Percentiles rank a stretch among this genome's conserved stretches.
Conservation (phyloP, 2,888 invertebrate species). For the Phrixothrix hirtus region DNA sequence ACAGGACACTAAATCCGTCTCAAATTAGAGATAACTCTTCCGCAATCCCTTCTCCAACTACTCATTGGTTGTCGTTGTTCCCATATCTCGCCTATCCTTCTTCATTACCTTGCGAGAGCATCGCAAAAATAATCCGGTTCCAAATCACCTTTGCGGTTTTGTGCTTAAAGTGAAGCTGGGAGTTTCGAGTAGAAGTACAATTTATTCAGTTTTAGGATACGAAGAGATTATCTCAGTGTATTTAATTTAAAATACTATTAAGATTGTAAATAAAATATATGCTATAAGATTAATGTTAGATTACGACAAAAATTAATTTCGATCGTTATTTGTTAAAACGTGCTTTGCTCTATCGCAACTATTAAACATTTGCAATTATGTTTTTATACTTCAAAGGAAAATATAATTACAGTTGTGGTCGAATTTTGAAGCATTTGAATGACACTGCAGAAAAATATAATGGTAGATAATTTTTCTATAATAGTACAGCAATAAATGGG, state of each 20-base stretch:
- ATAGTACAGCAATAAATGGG: conserved; percentile 9
- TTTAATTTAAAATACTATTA: too few species aligned
- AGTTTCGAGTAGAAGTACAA: conserved; percentile 7
- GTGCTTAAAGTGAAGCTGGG: conserved; percentile 10
- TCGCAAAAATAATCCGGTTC: conserved; percentile 29
- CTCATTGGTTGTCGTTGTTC: conserved; percentile 53
- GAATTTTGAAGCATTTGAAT: conserved; percentile 1
- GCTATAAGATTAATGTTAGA: too few species aligned
- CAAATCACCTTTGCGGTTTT: conserved; percentile 28
- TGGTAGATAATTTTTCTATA: conserved; percentile 5
- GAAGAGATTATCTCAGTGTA: too few species aligned
- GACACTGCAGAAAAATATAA: conserved; percentile 5
- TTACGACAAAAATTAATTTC: too few species aligned
- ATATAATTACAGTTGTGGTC: neutral
- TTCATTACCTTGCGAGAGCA: conserved; percentile 43
- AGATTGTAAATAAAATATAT: too few species aligned
- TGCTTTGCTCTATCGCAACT: too few species aligned
- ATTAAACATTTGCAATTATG: too few species aligned
- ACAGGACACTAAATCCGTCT: conserved; percentile 61
- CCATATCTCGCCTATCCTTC: conserved; percentile 50
- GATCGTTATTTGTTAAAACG: too few species aligned
- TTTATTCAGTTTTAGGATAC: too few species aligned
- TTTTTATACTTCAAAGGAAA: too few species aligned
- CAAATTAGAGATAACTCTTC: conserved; percentile 63
- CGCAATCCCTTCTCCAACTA: conserved; percentile 53